phyloP scores from a whole-genome alignment of 2,888 invertebrate genomes.

The Bimastos eiseni region DNA sequence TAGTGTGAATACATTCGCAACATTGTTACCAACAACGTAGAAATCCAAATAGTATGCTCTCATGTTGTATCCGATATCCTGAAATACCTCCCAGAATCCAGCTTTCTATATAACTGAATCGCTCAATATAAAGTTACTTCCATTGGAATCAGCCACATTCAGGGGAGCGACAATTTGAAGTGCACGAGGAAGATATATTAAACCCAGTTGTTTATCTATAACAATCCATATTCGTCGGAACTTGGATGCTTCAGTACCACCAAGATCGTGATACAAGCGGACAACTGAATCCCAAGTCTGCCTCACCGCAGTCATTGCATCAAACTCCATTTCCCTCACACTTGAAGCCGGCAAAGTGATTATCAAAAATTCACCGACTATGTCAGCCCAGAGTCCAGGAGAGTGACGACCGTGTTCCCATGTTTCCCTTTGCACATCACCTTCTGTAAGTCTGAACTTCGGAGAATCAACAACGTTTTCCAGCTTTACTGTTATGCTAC shows the following conservation, averaged over 20 bases:
- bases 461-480: constrained; percentile 40
- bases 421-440: background rate
- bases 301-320: constrained; percentile 28
- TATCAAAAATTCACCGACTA: constrained; percentile 42
- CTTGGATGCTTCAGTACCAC: constrained; percentile 35
- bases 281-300: constrained; percentile 45
- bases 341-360: constrained; percentile 44
- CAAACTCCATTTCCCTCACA: constrained; percentile 41
- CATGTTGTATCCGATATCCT: constrained; percentile 51
- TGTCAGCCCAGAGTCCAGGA: constrained; percentile 45
- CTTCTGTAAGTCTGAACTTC: constrained; percentile 33
- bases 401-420: constrained; percentile 34
- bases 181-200: constrained; percentile 48
- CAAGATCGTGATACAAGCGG: constrained; percentile 41
- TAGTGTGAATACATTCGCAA: constrained; percentile 48
- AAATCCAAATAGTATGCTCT: constrained; percentile 48
- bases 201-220: constrained; percentile 43
- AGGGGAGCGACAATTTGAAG: constrained; percentile 48
- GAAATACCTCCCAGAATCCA: constrained; percentile 48
- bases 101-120: constrained; percentile 15
- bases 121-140: constrained; percentile 41
- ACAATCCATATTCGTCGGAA: constrained; percentile 42
- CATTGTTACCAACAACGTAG: constrained; percentile 44
- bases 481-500: constrained; percentile 23
- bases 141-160: constrained; percentile 40